Evolutionary conservation across 2,113 vertebrate species (phyloP).

Genomic region (Corynorhinus townsendii): DNA sequence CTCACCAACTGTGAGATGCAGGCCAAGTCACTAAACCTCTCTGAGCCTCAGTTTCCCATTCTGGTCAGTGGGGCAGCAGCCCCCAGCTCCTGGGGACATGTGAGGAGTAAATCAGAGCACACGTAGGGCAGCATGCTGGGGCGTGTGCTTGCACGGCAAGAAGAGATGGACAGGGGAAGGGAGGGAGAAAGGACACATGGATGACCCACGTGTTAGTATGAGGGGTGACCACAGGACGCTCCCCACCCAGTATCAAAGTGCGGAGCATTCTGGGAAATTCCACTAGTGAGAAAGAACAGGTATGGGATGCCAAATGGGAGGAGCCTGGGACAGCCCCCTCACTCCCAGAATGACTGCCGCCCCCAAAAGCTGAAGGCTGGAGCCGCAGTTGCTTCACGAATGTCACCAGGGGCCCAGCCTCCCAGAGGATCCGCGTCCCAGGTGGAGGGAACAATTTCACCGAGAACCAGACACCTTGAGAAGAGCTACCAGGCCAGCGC

Average conservation of each 20-base stretch:
- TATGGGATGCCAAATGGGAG: not conserved
- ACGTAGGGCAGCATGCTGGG: accelerated
- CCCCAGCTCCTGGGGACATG: not conserved
- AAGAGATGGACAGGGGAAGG: not conserved
- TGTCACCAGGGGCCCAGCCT: not conserved
- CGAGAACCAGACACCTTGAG: not conserved
- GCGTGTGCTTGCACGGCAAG: not conserved
- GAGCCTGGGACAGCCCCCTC: not conserved
- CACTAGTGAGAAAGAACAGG: not conserved
- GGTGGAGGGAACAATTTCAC: not conserved
- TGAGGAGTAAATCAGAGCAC: not conserved
- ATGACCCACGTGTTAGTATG: not conserved
- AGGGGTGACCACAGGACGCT: not conserved
- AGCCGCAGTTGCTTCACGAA: not conserved
- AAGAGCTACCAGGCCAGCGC: not conserved
- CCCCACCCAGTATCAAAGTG: not conserved
- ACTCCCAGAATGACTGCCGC: not conserved
- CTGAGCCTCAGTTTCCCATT: not conserved
- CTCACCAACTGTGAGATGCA: not conserved
- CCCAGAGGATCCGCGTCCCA: not conserved
- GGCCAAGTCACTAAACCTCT: not conserved
- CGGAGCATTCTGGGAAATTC: not conserved
- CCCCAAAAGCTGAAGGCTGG: not conserved
- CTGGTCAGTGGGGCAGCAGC: not conserved
- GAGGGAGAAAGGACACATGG: accelerated